Evolutionary conservation across 2,888 invertebrate genomes (phyloP).

Genomic region (Agrotis exclamationis): DNA sequence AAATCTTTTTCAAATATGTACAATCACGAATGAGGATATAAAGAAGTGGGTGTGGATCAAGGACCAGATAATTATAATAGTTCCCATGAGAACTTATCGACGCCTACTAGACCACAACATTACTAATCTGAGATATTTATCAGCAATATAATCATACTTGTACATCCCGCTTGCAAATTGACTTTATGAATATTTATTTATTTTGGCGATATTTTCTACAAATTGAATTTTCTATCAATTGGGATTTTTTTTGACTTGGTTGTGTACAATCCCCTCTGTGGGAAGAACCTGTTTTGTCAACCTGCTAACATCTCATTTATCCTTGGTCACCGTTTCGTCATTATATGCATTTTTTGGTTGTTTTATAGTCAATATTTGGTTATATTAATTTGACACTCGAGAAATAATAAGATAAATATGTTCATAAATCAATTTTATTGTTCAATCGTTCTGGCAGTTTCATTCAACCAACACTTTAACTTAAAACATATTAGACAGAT

Average conservation of each 20-base stretch:
- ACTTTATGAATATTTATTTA: slow-evolving; percentile 1
- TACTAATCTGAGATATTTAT: slow-evolving; percentile 44
- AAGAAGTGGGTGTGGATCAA: slow-evolving; percentile 59
- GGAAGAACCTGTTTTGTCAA: no score
- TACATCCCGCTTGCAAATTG: slow-evolving; percentile 10
- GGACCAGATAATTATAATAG: slow-evolving; percentile 55
- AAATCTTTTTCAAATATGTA: slow-evolving; percentile 19
- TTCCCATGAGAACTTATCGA: slow-evolving; percentile 62
- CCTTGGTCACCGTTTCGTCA: no score
- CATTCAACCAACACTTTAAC: slow-evolving; percentile 1
- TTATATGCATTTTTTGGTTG: no score
- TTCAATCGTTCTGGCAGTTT: slow-evolving; percentile 1
- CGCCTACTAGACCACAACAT: slow-evolving; percentile 56
- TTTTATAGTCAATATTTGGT: not conserved
- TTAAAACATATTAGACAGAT: not conserved
- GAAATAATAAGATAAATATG: not conserved
- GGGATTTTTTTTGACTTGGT: no score
- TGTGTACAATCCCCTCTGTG: not conserved
- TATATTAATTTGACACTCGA: not conserved
- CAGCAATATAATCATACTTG: slow-evolving; percentile 23
- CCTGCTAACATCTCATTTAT: no score
- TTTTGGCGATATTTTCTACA: not conserved
- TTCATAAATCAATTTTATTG: slow-evolving; percentile 21
- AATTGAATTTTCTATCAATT: not conserved
- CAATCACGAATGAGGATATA: slow-evolving; percentile 53